Evolutionary conservation across 2,888 invertebrate species (phyloP), one percentile per base, ranked within the genome.

Genomic region (Volucella inflata): DNA sequence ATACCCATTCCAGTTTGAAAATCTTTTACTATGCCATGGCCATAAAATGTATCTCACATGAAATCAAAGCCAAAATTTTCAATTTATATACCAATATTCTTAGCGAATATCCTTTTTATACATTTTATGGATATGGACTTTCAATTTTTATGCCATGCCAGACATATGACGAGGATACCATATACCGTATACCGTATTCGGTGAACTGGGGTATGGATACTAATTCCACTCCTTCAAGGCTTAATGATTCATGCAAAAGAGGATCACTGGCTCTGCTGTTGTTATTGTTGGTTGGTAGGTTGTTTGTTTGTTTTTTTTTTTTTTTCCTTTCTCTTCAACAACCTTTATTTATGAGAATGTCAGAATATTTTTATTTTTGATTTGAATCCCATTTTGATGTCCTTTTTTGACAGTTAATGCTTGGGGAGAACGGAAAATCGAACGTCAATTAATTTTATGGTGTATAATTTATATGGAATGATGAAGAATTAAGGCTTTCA

Each of bases 21-120:
- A n/a, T 50, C 11, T 40, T 75, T 57, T 55, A 40, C 53, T 46
- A 64, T 53, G 3, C 30, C 17, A 11, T 10, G 46, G 36, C 6
- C 50, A 36, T 57, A 50, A 70, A 64, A 65, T 51, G 55, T 65
- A 70, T 75, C 64, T 40, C 46, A 65, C 64, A 71, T 76, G 30
- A 71, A 71, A 82, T 77, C 77, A 59, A 65, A 67, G 77, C 65
- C 59, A 60, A 82, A 76, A 67, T 65, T 55, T 71, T 77, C 71
- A 82, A 77, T 77, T 77, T 76, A 60, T 65, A 76, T 65, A 60
- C 76, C 40, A 82, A 77, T 82, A 82, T 67, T 60, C 65, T 48
- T 51, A 10, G 48, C 40, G n/a, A 51, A 16, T 60, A 48, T 67
- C 42, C 48, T 57, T 68, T 81, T 55, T 36, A 53, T 71, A 44